phyloP scores from a whole-genome alignment of 2,113 vertebrate genomes.

The Trachemys scripta region DNA sequence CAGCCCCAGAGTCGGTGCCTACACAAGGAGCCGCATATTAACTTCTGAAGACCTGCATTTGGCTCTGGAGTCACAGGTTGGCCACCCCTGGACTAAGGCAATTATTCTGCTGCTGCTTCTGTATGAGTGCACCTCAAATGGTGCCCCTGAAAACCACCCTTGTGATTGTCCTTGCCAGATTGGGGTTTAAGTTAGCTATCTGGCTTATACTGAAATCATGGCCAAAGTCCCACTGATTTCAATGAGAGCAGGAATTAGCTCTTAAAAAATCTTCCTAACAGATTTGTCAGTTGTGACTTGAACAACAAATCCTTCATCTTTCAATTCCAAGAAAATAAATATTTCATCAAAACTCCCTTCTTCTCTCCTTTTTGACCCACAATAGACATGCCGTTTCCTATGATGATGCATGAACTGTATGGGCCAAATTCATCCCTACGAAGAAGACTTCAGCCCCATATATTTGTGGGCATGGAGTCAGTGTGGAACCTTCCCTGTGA shows the following conservation, averaged over 20 bases:
- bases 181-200: not conserved
- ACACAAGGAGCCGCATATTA: too few species aligned
- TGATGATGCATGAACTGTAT: not conserved
- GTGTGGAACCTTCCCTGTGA: not conserved
- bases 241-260: not conserved
- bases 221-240: not conserved
- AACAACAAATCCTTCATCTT: not conserved
- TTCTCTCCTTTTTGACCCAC: not conserved
- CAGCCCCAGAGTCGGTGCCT: too few species aligned
- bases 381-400: not conserved
- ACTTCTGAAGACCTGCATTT: too few species aligned
- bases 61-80: too few species aligned
- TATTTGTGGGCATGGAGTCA: not conserved
- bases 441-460: not conserved
- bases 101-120: fast-evolving
- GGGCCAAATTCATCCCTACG: not conserved
- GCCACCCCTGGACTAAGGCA: not conserved
- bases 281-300: not conserved
- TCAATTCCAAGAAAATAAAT: not conserved
- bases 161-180: not conserved
- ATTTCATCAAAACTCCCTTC: not conserved
- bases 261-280: not conserved
- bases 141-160: fast-evolving
- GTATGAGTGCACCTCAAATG: not conserved
- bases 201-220: not conserved